Base-by-base conservation (phyloP, 2,113 vertebrate species). In the Phalacrocorax aristotelis region DNA sequence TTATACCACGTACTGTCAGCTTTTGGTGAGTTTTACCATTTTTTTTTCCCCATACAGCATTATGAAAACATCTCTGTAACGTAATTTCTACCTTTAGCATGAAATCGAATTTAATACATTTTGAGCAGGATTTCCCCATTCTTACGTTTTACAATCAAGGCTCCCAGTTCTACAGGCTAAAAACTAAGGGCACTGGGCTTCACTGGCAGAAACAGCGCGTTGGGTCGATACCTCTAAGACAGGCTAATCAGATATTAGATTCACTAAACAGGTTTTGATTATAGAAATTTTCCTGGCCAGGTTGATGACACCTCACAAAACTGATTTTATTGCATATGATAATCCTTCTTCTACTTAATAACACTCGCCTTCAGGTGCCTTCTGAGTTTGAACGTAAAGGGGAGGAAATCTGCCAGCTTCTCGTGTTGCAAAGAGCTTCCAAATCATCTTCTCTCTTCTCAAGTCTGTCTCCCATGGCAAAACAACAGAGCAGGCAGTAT, bases 151-250 rank as follows among this genome's bases (percentile, higher is more conserved):
- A 49, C 26, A 52, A 11, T 29, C 38, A 22, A 61, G 54, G 60
- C 52, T 80, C 72, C 18, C 7, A 20, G 25, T 29, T 18, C 17
- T 21, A 46, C 64, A 46, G 13, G 2, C 15, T 16, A 17, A 44
- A 20, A 81, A 7, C 52, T 11, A 13, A 12, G 27, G 44, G 62
- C 55, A 52, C 25, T 11, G 20, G 55, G 15, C 20, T 34, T 19
- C 29, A 15, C 10, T 42, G 25, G 26, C 55, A 81, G 69, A 54
- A 27, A 6, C 12, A 20, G 21, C 0, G 1, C 2, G 2, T 18
- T 27, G 29, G n/a, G 6, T 36, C n/a, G 9, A 3, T 8, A 14
- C 25, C 52, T 61, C 27, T 17, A 27, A 29, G 11, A 15, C 44
- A 71, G 32, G 36, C 10, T 36, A 29, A 36, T n/a, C 14, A 19